Evolutionary conservation across 2,113 vertebrate genomes (phyloP).

Genomic region (Alces alces): DNA sequence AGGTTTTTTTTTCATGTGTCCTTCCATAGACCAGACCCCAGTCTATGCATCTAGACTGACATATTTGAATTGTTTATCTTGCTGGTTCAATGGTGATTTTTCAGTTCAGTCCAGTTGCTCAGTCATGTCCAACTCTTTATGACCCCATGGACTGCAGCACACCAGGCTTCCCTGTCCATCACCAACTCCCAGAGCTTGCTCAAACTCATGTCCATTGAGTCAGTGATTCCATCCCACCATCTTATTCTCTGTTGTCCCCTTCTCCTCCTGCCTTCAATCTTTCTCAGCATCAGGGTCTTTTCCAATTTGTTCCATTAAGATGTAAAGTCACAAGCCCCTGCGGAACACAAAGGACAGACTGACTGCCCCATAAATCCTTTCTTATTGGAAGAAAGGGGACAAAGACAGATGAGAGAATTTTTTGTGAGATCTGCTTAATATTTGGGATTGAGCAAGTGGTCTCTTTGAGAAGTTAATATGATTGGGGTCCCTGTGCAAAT

Average conservation of each 20-base stretch:
- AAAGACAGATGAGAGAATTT: no score
- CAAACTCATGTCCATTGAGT: neutral
- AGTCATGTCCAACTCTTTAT: neutral
- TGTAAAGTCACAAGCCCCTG: neutral
- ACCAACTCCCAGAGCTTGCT: neutral
- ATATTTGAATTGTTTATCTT: neutral
- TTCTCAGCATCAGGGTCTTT: neutral
- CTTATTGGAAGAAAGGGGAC: neutral
- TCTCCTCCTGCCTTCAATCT: neutral
- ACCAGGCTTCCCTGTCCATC: neutral
- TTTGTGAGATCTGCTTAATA: neutral
- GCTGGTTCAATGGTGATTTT: neutral
- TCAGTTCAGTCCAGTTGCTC: neutral
- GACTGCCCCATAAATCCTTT: neutral
- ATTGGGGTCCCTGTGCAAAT: neutral
- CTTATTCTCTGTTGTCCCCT: neutral
- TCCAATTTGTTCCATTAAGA: neutral
- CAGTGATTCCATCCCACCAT: neutral
- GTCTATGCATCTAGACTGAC: neutral
- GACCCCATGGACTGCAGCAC: neutral
- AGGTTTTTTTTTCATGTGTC: accelerated
- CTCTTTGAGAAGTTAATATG: neutral
- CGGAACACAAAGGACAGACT: neutral
- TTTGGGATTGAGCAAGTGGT: neutral
- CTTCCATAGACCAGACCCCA: neutral